Base-by-base conservation (phyloP, 2,797 vertebrate species). In the Astyanax mexicanus region DNA sequence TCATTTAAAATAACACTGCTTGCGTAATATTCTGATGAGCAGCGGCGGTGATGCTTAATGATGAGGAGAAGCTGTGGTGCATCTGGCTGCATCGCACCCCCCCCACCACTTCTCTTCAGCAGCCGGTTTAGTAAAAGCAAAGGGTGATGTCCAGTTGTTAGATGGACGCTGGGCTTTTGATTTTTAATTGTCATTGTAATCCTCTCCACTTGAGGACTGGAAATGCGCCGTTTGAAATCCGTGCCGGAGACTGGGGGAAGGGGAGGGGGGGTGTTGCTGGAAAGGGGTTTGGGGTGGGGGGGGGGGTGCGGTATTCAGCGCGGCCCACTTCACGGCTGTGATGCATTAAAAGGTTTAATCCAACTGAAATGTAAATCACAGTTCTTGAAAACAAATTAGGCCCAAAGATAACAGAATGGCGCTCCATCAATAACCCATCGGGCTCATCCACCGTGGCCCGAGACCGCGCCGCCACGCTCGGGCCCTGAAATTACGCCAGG, bases 301-400 rank as follows among this genome's bases (percentile, higher is more conserved):
- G 47, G 64, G 54, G 72, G 61, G 74, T 52, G 49, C 9, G n/a
- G 21, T 90, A 92, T 93, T 92, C 89, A 86, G 75, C 83, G 54
- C 85, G 78, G 91, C 88, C 91, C 93, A 93, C 94, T 95, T 94
- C 93, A 93, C 79, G 38, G 87, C 83, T 10, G 86, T 85, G 89
- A 86, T 87, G 93, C 92, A 93, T 95, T 96, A 94, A 95, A 96
- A 95, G 94, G 94, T 95, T 91, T 93, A 94, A 95, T 95, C 93
- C 93, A 93, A 93, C 92, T 95, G 95, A 97, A 97, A 98, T 98
- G 95, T 94, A 97, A 98, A 98, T 97, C 92, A 89, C 91, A 88
- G 89, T 94, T 95, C 93, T 96, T 95, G 92, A 96, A 96, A 96
- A 94, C 92, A 95, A 95, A 97, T 96, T 94, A 94, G 89, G 83